Base-by-base conservation (phyloP, 2,797 vertebrate genomes). In the Dipus sagitta region DNA sequence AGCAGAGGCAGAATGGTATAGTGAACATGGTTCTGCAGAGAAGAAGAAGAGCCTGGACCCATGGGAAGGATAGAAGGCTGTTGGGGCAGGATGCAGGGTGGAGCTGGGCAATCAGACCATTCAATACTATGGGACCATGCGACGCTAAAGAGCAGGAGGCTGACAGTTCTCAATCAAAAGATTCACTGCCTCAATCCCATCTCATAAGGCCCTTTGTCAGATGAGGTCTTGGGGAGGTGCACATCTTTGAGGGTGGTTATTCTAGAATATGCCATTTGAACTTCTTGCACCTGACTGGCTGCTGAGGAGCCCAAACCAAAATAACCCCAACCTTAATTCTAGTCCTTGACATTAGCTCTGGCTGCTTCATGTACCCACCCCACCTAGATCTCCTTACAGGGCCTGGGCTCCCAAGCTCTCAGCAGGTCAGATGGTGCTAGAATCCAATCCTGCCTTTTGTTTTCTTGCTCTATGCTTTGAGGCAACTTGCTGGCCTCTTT, bases 1-100 rank as follows among this genome's bases (percentile, higher is more conserved):
- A 15, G 60, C 82, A 74, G 81, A 78, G 52, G 65, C 82, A 24
- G 28, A 67, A 30, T 13, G 28, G 11, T 26, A 42, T n/a, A 18
- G 32, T 6, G 13, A 7, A 3, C 21, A 3, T 0, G 8, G 38
- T 10, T 32, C 62, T 0, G 0, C 21, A 67, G 52, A 74, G 74
- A 24, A 67, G 62, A 7, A 0, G 0, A 0, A 58, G 78, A 2
- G 3, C 7, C 68, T 21, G 10, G 52, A 9, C 3, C 2, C 6
- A 0, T 12, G 68, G 6, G 26, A 71, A 24, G 42, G 23, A 14
- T 2, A 20, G 34, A 52, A 3, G 28, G 15, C 58, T 24, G 20
- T 5, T 12, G 62, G 82, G 52, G 23, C 10, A 21, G 64, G 78
- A 9, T 18, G n/a, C 10, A 12, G 52, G 13, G 28, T 21, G 0